Conservation (phyloP, 2,888 invertebrate genomes). For the Amitus sp. region DNA sequence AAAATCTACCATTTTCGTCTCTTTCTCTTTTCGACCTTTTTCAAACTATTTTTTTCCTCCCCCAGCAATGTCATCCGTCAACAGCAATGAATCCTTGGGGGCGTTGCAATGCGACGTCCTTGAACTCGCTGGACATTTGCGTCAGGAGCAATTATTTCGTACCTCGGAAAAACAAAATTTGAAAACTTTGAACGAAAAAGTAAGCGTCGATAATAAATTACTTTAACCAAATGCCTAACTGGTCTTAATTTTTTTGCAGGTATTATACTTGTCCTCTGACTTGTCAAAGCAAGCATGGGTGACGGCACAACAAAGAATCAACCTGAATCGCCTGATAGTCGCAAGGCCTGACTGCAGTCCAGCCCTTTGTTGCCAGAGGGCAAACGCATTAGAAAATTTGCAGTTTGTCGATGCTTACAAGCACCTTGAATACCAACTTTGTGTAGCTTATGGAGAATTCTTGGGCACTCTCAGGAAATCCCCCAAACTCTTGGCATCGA, state of each 20-base stretch:
- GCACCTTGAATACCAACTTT: conserved; percentile 83
- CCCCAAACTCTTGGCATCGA: conserved; percentile 77
- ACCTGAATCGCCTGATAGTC: conserved; percentile 79
- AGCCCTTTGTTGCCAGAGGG: conserved; percentile 78
- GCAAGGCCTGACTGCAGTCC: conserved; percentile 81
- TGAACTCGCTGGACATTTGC: conserved; percentile 76
- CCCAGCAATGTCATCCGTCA: conserved; percentile 60
- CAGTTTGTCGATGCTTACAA: conserved; percentile 85
- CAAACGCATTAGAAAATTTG: conserved; percentile 72
- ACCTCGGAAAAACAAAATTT: conserved; percentile 85
- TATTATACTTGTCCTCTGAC: conserved; percentile 69
- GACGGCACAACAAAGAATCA: conserved; percentile 85
- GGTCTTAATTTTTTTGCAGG: conserved; percentile 55
- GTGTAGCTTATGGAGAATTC: conserved; percentile 75
- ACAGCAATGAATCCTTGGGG: conserved; percentile 59
- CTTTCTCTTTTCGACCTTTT: too few species aligned
- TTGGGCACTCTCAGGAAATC: conserved; percentile 75
- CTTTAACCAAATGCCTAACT: not conserved
- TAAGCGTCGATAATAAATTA: conserved; percentile 61
- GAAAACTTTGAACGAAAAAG: conserved; percentile 79
- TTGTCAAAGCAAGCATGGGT: conserved; percentile 85
- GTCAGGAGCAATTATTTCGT: conserved; percentile 87
- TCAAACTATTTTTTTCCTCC: too few species aligned
- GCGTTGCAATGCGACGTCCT: conserved; percentile 68
- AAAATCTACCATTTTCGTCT: too few species aligned